phyloP scores from a whole-genome alignment of 2,797 vertebrate species.

The Anabas testudineus region DNA sequence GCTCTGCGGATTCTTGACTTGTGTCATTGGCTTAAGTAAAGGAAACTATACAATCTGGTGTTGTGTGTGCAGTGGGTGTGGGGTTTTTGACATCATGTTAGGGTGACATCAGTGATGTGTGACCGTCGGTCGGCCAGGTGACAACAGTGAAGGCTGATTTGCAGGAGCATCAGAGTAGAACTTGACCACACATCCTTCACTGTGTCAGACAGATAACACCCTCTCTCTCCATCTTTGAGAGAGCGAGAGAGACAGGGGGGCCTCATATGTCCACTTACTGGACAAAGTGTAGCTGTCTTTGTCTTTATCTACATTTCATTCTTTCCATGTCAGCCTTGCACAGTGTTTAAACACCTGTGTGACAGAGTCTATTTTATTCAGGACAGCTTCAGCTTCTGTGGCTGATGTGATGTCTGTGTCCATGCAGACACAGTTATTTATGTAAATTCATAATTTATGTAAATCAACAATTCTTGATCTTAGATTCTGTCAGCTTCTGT shows the following conservation, averaged over 20 bases:
- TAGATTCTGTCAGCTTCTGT: no score
- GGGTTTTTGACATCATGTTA: slow-evolving; percentile 74
- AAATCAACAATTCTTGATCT: no score
- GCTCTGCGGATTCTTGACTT: slow-evolving; percentile 11
- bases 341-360: slow-evolving; percentile 14
- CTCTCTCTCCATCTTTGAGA: slow-evolving; percentile 70
- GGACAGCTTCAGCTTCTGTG: slow-evolving; percentile 1
- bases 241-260: slow-evolving; percentile 75
- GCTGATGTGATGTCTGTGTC: slow-evolving; percentile 13
- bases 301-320: slow-evolving; percentile 58
- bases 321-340: slow-evolving; percentile 22
- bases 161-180: slow-evolving; percentile 99
- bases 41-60: slow-evolving; percentile 20
- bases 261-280: slow-evolving; percentile 61
- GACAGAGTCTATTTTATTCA: background rate
- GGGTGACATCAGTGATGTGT: slow-evolving; percentile 92
- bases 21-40: slow-evolving; percentile 51
- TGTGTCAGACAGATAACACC: slow-evolving; percentile 96
- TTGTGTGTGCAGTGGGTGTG: slow-evolving; percentile 42
- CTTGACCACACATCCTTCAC: slow-evolving; percentile 96
- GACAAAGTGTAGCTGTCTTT: slow-evolving; percentile 53
- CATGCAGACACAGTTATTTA: background rate
- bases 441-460: no score
- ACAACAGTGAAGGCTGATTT: slow-evolving; percentile 97
- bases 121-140: slow-evolving; percentile 81